Conservation (phyloP, 2,113 vertebrate genomes). For the Phylloscopus trochiloides region DNA sequence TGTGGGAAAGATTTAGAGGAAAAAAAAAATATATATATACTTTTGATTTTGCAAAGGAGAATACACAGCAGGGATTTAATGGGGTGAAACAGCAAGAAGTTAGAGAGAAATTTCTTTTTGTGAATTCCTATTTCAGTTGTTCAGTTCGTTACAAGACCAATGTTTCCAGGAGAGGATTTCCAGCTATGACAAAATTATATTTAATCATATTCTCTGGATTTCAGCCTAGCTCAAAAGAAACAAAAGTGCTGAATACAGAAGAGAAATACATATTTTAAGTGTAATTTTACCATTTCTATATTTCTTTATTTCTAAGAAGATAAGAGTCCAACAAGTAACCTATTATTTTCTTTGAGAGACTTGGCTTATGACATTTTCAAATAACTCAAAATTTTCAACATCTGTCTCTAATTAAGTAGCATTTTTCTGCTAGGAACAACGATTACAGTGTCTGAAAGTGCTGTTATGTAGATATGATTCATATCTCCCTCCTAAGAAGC, state of each 20-base stretch:
- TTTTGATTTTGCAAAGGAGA: not conserved
- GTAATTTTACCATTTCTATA: not conserved
- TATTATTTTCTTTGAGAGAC: not conserved
- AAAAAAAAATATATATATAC: not conserved
- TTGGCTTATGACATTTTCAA: constrained; percentile 1
- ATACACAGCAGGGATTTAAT: not conserved
- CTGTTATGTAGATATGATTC: constrained; percentile 30
- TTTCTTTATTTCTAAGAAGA: not conserved
- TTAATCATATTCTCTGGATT: not conserved
- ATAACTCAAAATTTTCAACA: constrained; percentile 22
- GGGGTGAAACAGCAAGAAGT: not conserved
- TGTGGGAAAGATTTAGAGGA: not conserved
- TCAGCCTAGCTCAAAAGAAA: not conserved
- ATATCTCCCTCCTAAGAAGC: constrained; percentile 24
- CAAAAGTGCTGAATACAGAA: not conserved
- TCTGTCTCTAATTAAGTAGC: constrained; percentile 42
- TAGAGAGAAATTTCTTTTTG: not conserved
- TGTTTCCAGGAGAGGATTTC: not conserved
- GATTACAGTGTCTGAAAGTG: constrained; percentile 37
- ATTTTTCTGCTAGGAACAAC: constrained; percentile 25
- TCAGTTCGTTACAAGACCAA: not conserved
- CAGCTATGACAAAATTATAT: not conserved
- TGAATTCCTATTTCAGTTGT: not conserved
- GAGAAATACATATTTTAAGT: not conserved
- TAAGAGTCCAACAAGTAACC: not conserved